Conservation (phyloP, 1,140 invertebrate genomes). For the Caenorhabditis remanei region DNA sequence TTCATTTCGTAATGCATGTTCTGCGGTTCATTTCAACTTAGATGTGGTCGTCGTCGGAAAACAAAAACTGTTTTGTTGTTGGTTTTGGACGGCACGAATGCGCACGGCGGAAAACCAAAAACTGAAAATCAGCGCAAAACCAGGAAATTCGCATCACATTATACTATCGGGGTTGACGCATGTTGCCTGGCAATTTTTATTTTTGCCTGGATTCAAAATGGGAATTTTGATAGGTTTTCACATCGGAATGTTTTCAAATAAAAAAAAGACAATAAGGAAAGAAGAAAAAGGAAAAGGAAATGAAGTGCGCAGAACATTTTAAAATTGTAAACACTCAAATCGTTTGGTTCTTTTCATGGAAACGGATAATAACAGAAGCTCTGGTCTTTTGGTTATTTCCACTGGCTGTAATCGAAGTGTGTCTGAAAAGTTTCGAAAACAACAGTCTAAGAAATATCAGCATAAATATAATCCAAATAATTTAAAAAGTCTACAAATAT, state of each 20-base stretch:
- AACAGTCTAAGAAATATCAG: too few relatives aligned
- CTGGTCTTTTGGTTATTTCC: too few relatives aligned
- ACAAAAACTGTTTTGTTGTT: slow-evolving; percentile 1
- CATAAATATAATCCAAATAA: too few relatives aligned
- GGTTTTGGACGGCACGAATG: background rate
- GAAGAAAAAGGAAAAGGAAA: background rate
- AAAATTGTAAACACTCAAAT: background rate
- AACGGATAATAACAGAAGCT: too few relatives aligned
- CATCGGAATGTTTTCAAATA: background rate
- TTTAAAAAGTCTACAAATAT: too few relatives aligned
- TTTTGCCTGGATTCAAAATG: background rate
- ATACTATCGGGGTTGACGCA: slow-evolving; percentile 16
- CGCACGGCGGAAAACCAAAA: slow-evolving; percentile 18
- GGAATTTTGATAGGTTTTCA: background rate
- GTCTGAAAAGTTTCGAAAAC: too few relatives aligned
- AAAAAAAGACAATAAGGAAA: background rate
- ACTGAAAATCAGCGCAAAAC: slow-evolving; percentile 26
- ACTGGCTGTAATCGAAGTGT: too few relatives aligned
- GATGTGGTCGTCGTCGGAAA: background rate
- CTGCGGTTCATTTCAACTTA: background rate
- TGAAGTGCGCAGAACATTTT: background rate
- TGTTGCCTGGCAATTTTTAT: background rate
- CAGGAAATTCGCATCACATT: slow-evolving; percentile 43
- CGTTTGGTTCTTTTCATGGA: background rate
- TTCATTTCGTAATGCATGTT: background rate